These are phyloP conservation scores for Alouatta palliata DNA, from an alignment of 2,113 vertebrate genomes.

Conservation along the genomic window DNA sequence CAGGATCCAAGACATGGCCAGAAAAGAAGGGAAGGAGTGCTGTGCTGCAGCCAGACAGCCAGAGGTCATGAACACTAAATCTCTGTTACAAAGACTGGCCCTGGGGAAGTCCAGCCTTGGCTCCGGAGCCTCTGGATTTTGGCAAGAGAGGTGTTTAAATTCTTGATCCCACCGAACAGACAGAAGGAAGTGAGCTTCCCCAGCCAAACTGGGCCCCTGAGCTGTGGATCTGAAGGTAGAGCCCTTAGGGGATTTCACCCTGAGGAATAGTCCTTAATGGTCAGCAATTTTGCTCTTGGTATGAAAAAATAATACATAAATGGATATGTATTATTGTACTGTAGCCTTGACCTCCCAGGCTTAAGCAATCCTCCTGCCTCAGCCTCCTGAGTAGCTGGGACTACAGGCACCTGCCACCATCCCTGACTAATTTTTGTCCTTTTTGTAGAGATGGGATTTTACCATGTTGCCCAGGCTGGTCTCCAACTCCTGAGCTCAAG, in stretches of 20 bases:
- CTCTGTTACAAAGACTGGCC: not conserved
- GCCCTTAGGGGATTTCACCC: not conserved
- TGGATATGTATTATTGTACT: too few relatives aligned
- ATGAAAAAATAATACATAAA: not conserved
- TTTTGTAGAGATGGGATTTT: too few relatives aligned
- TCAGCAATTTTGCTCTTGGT: not conserved
- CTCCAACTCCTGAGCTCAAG: too few relatives aligned
- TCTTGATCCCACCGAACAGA: not conserved
- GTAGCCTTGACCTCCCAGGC: too few relatives aligned
- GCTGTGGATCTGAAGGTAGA: not conserved
- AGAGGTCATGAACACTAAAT: not conserved
- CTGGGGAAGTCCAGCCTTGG: not conserved
- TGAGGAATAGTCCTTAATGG: not conserved
- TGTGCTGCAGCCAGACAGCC: not conserved
- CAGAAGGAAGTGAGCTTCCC: not conserved
- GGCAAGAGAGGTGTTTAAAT: not conserved
- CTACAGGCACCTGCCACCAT: too few relatives aligned
- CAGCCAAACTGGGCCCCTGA: not conserved
- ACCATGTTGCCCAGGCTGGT: too few relatives aligned
- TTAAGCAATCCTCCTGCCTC: too few relatives aligned
- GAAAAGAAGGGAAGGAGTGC: rapidly evolving
- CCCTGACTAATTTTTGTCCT: too few relatives aligned
- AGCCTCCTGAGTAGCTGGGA: too few relatives aligned
- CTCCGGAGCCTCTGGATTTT: not conserved
- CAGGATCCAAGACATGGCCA: not conserved